Evolutionary conservation across 2,113 vertebrate species (phyloP).

Genomic region (Litocranius walleri): DNA sequence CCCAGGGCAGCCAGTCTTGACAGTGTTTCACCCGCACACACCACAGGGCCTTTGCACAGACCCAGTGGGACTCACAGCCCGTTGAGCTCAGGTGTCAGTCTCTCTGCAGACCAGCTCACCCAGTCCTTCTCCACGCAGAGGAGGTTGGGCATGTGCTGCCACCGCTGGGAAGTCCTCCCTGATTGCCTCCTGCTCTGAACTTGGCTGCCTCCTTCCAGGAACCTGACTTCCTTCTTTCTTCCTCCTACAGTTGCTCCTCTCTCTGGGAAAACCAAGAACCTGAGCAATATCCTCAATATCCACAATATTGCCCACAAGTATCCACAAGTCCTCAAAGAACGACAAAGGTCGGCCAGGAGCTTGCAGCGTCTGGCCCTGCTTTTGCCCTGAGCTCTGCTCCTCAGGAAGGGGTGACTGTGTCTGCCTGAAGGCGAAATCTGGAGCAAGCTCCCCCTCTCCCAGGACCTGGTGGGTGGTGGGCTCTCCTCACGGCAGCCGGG

Average conservation of each 20-base stretch:
- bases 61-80: accelerated
- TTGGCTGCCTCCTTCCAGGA: neutral
- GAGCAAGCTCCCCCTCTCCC: neutral
- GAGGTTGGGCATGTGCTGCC: accelerated
- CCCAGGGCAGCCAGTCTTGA: neutral
- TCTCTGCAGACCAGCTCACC: no score
- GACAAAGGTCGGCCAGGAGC: accelerated
- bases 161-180: neutral
- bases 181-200: neutral
- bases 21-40: accelerated
- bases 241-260: neutral
- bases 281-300: neutral
- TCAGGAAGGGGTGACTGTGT: neutral
- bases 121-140: neutral
- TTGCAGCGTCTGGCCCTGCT: accelerated
- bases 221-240: accelerated
- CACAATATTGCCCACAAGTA: neutral
- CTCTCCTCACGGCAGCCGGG: accelerated
- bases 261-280: neutral
- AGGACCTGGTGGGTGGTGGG: neutral
- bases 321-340: neutral
- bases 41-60: neutral
- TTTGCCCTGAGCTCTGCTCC: no score
- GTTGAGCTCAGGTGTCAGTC: accelerated
- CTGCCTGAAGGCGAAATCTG: accelerated